These are phyloP conservation scores for Drosophila miranda DNA, from an alignment of 1,140 invertebrate species.

Conservation along the genomic window DNA sequence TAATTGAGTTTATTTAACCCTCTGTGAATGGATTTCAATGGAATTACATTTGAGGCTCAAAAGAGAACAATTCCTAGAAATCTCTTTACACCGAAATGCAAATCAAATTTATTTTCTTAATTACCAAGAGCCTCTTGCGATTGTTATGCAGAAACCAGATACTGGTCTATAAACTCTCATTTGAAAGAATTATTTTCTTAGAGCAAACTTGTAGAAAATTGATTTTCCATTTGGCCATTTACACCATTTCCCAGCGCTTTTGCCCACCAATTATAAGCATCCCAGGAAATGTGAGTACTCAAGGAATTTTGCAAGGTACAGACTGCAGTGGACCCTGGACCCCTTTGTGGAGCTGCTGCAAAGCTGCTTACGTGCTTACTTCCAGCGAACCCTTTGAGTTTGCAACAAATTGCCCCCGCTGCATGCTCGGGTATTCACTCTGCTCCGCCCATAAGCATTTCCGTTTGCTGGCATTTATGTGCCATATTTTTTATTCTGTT, in stretches of 20 bases:
- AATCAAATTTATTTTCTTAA: slow-evolving; percentile 6
- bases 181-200: no score
- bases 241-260: slow-evolving; percentile 15
- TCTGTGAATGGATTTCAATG: no score
- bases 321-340: slow-evolving; percentile 24
- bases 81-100: no score
- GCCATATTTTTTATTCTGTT: slow-evolving; percentile 63
- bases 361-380: slow-evolving; percentile 57
- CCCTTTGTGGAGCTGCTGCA: slow-evolving; percentile 9
- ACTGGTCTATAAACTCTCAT: no score
- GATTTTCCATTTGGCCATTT: slow-evolving; percentile 18
- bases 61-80: no score
- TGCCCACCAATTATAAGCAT: slow-evolving; percentile 39
- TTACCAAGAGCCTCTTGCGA: slow-evolving; percentile 5
- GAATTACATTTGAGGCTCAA: no score
- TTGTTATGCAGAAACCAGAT: no score
- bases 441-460: slow-evolving; percentile 36
- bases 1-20: slow-evolving; percentile 27
- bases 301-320: slow-evolving; percentile 40
- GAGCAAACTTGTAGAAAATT: no score
- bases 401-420: slow-evolving; percentile 16
- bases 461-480: slow-evolving; percentile 36
- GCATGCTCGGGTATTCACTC: slow-evolving; percentile 4
- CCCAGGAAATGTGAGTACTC: slow-evolving; percentile 22
- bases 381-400: slow-evolving; percentile 5